These are phyloP conservation scores for Oligia latruncula DNA, from an alignment of 2,888 invertebrate genomes.

Conservation along the genomic window DNA sequence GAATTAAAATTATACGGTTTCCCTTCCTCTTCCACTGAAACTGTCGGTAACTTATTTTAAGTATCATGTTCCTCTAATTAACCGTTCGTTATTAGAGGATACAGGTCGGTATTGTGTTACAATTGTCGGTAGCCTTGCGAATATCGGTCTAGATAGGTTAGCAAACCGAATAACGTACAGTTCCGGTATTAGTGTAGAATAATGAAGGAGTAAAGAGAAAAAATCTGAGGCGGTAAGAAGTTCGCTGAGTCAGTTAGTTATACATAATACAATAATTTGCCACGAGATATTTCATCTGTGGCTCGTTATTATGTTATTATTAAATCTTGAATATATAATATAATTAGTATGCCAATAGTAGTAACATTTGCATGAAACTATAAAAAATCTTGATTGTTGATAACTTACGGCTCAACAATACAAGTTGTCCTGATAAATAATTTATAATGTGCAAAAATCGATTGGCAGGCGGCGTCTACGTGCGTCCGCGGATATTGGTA, in stretches of 20 bases:
- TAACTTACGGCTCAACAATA: constrained; percentile 23
- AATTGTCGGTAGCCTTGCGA: constrained; percentile 29
- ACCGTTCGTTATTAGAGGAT: constrained; percentile 44
- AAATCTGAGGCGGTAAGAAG: too few species aligned
- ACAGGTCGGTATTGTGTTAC: constrained; percentile 53
- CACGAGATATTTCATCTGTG: neutral
- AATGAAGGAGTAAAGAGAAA: too few species aligned
- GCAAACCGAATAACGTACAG: constrained; percentile 6
- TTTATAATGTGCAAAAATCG: constrained; percentile 60
- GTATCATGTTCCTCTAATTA: constrained; percentile 52
- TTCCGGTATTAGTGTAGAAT: neutral
- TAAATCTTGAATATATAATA: neutral
- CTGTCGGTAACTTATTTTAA: constrained; percentile 34
- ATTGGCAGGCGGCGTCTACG: constrained; percentile 47
- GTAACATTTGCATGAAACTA: constrained; percentile 25
- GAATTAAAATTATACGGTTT: constrained; percentile 45
- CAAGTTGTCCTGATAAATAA: constrained; percentile 55
- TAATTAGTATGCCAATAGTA: constrained; percentile 24
- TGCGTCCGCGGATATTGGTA: constrained; percentile 40
- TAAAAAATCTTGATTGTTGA: constrained; percentile 39
- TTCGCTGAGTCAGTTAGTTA: too few species aligned
- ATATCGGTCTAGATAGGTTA: constrained; percentile 11
- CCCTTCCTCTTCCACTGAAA: constrained; percentile 52
- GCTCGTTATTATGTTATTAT: neutral
- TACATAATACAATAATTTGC: neutral